Percentiles rank a stretch among this genome's conserved stretches.
Evolutionary conservation across 2,888 invertebrate genomes (phyloP).

Genomic region (Trichogramma dendrolimi): DNA sequence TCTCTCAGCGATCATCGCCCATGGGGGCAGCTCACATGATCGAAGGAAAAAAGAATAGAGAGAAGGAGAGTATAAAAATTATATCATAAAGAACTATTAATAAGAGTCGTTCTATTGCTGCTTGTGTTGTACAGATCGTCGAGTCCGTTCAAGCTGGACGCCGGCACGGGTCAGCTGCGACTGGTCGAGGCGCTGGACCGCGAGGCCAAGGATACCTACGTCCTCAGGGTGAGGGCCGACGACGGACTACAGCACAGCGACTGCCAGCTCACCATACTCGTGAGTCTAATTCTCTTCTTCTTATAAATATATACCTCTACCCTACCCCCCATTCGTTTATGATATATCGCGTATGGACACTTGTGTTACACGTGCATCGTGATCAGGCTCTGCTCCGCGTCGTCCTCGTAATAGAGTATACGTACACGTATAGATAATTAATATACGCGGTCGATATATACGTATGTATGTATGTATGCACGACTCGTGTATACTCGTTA

Average conservation of each 20-base stretch:
- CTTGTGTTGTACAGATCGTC: constrained; percentile 14
- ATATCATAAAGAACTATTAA: neutral
- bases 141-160: constrained; percentile 63
- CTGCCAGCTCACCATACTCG: constrained; percentile 73
- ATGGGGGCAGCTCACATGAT: too few relatives aligned
- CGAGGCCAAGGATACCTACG: constrained; percentile 75
- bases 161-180: constrained; percentile 67
- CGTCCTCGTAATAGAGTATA: too few relatives aligned
- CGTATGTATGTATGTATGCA: too few relatives aligned
- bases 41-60: too few relatives aligned
- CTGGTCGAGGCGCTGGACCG: constrained; percentile 78
- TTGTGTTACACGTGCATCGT: too few relatives aligned
- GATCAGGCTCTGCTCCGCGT: too few relatives aligned
- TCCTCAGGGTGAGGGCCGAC: constrained; percentile 75
- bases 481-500: too few relatives aligned
- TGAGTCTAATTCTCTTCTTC: constrained; percentile 51
- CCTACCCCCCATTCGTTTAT: neutral
- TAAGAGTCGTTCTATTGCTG: neutral
- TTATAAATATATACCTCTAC: constrained; percentile 2
- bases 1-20: too few relatives aligned
- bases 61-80: neutral
- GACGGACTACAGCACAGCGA: constrained; percentile 86
- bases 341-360: too few relatives aligned
- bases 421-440: too few relatives aligned
- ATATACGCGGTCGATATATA: too few relatives aligned